Percentiles rank a stretch among this genome's conserved stretches.
phyloP scores from a whole-genome alignment of 2,113 vertebrate species.

The Oncorhynchus nerka region DNA sequence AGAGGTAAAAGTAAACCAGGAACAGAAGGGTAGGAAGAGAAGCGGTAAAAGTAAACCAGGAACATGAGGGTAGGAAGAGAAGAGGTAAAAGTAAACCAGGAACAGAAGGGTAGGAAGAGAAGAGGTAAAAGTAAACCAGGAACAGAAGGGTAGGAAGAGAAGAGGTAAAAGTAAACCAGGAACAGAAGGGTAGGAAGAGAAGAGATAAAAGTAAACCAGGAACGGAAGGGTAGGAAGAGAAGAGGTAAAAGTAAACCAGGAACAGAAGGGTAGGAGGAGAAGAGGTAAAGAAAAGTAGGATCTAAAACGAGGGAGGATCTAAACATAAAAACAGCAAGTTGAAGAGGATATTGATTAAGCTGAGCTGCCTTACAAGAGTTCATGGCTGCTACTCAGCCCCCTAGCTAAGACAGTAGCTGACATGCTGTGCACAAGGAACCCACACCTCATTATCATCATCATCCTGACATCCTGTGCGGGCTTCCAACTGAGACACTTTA shows the following conservation, averaged over 20 bases:
- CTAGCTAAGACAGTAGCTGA: too few species aligned
- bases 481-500: neutral
- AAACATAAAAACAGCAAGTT: constrained; percentile 34
- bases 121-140: constrained; percentile 18
- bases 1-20: constrained; percentile 20
- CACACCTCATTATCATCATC: neutral
- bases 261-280: constrained; percentile 18
- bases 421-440: neutral
- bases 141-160: constrained; percentile 15
- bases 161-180: constrained; percentile 21
- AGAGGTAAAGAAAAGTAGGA: neutral
- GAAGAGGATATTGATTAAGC: constrained; percentile 29
- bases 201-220: constrained; percentile 19
- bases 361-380: too few species aligned
- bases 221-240: constrained; percentile 15
- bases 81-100: constrained; percentile 19
- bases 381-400: neutral
- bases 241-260: constrained; percentile 22
- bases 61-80: constrained; percentile 14
- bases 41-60: constrained; percentile 20
- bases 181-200: constrained; percentile 13
- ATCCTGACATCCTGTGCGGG: neutral
- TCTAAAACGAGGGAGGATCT: neutral
- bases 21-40: constrained; percentile 16
- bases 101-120: constrained; percentile 16